Conservation (phyloP, 2,113 vertebrate genomes). For the Pica pica region DNA sequence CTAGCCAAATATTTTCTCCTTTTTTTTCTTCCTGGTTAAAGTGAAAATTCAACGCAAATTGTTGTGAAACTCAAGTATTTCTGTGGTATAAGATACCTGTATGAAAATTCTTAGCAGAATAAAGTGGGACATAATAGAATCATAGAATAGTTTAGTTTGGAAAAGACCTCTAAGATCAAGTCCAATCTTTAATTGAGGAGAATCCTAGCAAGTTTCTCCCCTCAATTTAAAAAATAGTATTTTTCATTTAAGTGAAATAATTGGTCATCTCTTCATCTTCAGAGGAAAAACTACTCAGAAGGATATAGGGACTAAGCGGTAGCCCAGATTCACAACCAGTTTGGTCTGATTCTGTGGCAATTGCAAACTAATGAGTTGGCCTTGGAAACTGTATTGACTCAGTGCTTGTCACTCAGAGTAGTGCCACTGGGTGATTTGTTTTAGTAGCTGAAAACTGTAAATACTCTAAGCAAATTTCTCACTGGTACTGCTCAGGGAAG, state of each 20-base stretch:
- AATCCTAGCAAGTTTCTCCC: slow-evolving; percentile 6
- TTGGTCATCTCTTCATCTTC: neutral
- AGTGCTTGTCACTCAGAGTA: neutral
- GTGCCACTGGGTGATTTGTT: neutral
- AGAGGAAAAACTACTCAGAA: neutral
- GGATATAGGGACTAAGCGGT: neutral
- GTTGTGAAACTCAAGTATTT: neutral
- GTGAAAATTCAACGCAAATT: neutral
- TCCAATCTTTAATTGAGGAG: neutral
- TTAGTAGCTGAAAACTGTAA: neutral
- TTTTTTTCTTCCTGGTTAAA: neutral
- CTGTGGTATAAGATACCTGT: neutral
- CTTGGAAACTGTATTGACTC: neutral
- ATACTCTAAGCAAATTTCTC: neutral
- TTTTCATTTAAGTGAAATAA: neutral
- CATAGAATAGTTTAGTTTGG: neutral
- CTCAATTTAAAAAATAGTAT: neutral
- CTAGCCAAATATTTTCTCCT: neutral
- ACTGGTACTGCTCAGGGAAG: neutral
- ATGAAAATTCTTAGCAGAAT: neutral
- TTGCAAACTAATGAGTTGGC: neutral
- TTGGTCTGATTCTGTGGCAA: neutral
- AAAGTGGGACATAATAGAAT: neutral
- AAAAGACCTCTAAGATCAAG: neutral
- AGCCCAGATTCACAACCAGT: neutral